Base-by-base conservation (phyloP, 2,797 vertebrate species). In the Poecilia picta region DNA sequence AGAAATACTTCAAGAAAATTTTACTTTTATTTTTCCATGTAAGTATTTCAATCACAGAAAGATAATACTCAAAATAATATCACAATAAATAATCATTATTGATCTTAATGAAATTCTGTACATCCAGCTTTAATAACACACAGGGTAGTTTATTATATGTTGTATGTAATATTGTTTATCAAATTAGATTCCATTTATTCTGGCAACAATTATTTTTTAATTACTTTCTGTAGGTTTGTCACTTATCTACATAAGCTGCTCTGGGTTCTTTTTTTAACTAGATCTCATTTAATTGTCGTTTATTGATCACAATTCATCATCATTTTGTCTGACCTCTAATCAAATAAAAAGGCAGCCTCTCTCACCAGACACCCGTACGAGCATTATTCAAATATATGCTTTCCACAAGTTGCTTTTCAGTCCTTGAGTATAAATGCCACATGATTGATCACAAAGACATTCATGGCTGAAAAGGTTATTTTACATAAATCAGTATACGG, bases 301-400 rank as follows among this genome's bases (percentile, higher is more conserved):
- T 41, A 49, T 49, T 71, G 36, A 25, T 23, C 64, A 68, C 8
- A 12, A 39, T 68, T 39, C 64, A 23, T 71, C 20, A 71, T 66
- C 57, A 76, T 76, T 59, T 68, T 49, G n/a, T 73, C 43, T 43
- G 47, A 73, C 80, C 75, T 79, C 66, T 47, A 71, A 25, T 78
- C 20, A 55, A 66, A 43, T 51, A 76, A 49, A 78, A 45, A 59
- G 66, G 12, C 53, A 25, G 23, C 46, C 51, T 76, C 33, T 36
- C 13, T 43, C 11, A n/a, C 36, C 72, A 51, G n/a, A 70, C 49
- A 39, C 12, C 28, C 8, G 41, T 43, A 20, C 0, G 6, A 49
- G 45, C 33, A 41, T 39, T 16, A 31, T 73, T 47, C 49, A 49
- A 73, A 33, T 11, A 11, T 18, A 33, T 49, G 31, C 36, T 4